phyloP scores from a whole-genome alignment of 2,113 vertebrate species.

The Peromyscus californicus region DNA sequence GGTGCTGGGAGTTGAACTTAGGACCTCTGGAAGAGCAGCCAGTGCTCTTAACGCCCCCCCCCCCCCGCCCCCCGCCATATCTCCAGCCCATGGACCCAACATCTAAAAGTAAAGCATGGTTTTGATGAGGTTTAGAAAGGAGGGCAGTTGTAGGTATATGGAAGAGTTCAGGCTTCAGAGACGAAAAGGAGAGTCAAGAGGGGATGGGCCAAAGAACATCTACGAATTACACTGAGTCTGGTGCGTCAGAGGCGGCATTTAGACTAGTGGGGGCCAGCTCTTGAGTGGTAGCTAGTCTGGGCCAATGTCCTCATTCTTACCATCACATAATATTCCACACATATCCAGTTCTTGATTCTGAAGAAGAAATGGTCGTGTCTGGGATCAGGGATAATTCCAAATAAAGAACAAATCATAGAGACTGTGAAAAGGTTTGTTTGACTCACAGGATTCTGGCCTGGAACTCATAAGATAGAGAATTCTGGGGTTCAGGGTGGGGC shows the following conservation, averaged over 20 bases:
- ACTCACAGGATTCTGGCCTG: not conserved
- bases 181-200: not conserved
- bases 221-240: not conserved
- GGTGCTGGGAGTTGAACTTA: not conserved
- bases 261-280: not conserved
- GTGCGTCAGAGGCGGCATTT: not conserved
- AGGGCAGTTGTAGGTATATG: not conserved
- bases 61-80: not conserved
- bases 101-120: not conserved
- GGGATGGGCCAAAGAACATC: not conserved
- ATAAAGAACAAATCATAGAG: not conserved
- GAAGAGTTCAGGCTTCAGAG: not conserved
- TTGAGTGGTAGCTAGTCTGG: not conserved
- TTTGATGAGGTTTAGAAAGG: not conserved
- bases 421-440: not conserved
- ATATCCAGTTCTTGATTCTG: not conserved
- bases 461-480: not conserved
- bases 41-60: not conserved
- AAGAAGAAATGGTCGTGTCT: conserved; percentile 23
- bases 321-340: not conserved
- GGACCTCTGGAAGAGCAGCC: not conserved
- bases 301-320: rapidly evolving
- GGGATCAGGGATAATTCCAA: not conserved
- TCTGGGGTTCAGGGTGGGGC: not conserved
- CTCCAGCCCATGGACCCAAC: not conserved